Conservation (phyloP, 2,888 invertebrate genomes). For the Rhodophaea formosa region DNA sequence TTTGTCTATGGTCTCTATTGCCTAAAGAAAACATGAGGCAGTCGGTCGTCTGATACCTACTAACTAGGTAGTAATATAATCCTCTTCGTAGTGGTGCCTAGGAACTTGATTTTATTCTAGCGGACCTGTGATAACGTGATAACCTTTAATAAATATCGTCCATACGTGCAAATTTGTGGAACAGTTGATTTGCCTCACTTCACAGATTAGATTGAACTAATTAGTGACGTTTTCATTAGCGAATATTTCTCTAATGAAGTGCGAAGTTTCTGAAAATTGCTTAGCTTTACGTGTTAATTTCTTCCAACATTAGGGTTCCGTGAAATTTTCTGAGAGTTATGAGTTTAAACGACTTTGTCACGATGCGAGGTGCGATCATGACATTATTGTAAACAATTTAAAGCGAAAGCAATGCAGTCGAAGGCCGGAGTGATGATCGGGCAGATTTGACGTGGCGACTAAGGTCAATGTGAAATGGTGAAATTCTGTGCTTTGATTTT, state of each 20-base stretch:
- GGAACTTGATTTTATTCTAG: too few species aligned
- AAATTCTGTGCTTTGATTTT: background rate
- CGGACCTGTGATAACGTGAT: background rate
- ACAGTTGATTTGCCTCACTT: background rate
- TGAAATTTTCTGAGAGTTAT: constrained; percentile 6
- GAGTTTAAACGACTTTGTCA: background rate
- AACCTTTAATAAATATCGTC: background rate
- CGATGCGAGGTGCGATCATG: constrained; percentile 3
- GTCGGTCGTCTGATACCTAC: too few species aligned
- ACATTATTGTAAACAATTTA: constrained; percentile 13
- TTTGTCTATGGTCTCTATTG: too few species aligned
- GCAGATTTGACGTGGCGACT: background rate
- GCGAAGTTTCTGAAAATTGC: background rate
- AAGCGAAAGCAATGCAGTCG: constrained; percentile 5
- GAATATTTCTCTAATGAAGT: background rate
- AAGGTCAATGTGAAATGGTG: constrained; percentile 9
- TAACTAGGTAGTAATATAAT: too few species aligned
- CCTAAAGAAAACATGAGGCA: too few species aligned
- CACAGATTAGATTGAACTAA: background rate
- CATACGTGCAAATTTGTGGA: background rate
- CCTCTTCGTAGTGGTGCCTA: too few species aligned
- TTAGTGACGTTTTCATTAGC: background rate
- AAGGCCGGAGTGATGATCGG: constrained; percentile 10
- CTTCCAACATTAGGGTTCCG: background rate
- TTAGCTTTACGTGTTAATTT: background rate